Evolutionary conservation across 2,888 invertebrate species (phyloP).

Genomic region (Vannuccia rotundouncinata): DNA sequence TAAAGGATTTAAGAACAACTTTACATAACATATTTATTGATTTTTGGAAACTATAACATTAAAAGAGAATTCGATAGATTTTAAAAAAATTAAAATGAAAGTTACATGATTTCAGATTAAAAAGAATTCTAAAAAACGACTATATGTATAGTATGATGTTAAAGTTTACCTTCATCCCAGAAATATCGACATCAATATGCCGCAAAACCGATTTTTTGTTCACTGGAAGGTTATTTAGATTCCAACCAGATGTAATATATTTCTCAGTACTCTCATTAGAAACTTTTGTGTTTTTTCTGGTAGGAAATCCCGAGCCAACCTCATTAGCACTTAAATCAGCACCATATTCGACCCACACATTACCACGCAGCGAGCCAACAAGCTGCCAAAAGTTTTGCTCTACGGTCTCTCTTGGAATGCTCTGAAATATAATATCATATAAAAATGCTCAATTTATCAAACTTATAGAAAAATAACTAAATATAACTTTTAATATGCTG

Average conservation of each 20-base stretch:
- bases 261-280: constrained; percentile 21
- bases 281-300: constrained; percentile 5
- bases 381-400: constrained; percentile 97
- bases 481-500: no score
- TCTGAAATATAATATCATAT: constrained; percentile 63
- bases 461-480: no score
- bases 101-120: no score
- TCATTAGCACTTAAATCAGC: constrained; percentile 97
- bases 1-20: no score
- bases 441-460: no score
- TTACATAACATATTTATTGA: no score
- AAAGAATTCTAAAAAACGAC: no score
- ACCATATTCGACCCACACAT: constrained; percentile 94
- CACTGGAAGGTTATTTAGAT: constrained; percentile 91
- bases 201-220: constrained; percentile 82
- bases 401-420: constrained; percentile 61
- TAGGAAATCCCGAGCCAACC: constrained; percentile 80
- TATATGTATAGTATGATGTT: no score
- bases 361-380: constrained; percentile 87
- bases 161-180: constrained; percentile 83
- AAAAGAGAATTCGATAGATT: no score
- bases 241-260: constrained; percentile 89
- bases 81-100: no score
- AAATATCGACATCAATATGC: constrained; percentile 93
- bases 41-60: no score